phyloP scores from a whole-genome alignment of 2,888 invertebrate genomes.

The Xylocampa areola region DNA sequence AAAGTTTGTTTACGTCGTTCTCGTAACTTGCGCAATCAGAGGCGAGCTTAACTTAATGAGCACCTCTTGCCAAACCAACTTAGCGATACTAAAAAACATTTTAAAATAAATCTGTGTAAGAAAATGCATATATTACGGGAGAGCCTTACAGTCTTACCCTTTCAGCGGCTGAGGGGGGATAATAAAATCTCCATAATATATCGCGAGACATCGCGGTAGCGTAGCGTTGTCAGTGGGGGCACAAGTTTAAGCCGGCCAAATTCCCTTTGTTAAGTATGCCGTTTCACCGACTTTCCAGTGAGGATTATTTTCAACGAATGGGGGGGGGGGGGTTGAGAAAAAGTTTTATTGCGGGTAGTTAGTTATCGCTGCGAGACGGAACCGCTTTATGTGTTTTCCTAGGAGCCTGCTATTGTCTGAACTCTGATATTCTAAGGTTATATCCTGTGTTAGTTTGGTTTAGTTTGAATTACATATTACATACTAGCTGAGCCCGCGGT shows the following conservation, averaged over 20 bases:
- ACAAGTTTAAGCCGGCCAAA: slow-evolving; percentile 52
- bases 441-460: slow-evolving; percentile 32
- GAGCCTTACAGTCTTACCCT: slow-evolving; percentile 20
- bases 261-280: slow-evolving; percentile 60
- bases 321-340: slow-evolving; percentile 19
- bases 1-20: slow-evolving; percentile 45
- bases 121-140: slow-evolving; percentile 53
- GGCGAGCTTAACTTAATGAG: slow-evolving; percentile 52
- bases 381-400: slow-evolving; percentile 51
- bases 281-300: slow-evolving; percentile 59
- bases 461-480: slow-evolving; percentile 20
- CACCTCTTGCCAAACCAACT: slow-evolving; percentile 49
- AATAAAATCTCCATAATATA: slow-evolving; percentile 52
- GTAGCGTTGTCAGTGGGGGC: slow-evolving; percentile 42
- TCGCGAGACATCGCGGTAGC: slow-evolving; percentile 46
- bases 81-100: slow-evolving; percentile 50
- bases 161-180: slow-evolving; percentile 14
- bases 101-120: slow-evolving; percentile 52
- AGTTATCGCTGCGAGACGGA: slow-evolving; percentile 51
- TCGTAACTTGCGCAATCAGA: slow-evolving; percentile 54
- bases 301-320: slow-evolving; percentile 55
- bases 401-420: slow-evolving; percentile 40
- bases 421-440: slow-evolving; percentile 35
- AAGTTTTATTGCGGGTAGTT: slow-evolving; percentile 58
- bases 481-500: no score